Percentiles rank a stretch among this genome's conserved stretches.
Conservation (phyloP, 2,797 vertebrate genomes). For the Mionectes olivaceus region DNA sequence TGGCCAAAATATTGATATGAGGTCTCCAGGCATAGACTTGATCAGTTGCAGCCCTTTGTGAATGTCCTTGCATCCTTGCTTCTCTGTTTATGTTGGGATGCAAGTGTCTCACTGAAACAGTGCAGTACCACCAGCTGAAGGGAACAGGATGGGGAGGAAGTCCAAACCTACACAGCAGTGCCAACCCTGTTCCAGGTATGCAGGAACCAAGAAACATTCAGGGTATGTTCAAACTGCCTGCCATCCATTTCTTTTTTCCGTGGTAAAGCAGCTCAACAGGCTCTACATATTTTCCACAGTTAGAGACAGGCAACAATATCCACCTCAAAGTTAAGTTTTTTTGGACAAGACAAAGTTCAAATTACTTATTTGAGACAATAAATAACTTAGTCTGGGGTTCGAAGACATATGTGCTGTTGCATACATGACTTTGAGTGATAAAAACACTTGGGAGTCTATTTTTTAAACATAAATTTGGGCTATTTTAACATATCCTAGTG, state of each 20-base stretch:
- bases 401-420: not conserved
- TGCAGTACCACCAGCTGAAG: not conserved
- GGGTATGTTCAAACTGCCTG: not conserved
- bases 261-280: not conserved
- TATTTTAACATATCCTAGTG: not conserved
- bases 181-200: not conserved
- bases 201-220: not conserved
- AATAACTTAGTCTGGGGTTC: not conserved
- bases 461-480: not conserved
- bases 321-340: not conserved
- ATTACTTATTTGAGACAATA: not conserved
- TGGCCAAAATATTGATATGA: not conserved
- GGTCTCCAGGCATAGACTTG: not conserved
- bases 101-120: not conserved
- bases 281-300: not conserved
- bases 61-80: not conserved
- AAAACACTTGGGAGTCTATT: not conserved
- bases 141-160: rapidly evolving
- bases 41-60: not conserved
- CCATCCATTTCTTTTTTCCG: not conserved
- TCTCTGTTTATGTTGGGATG: not conserved
- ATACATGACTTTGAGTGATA: not conserved
- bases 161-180: not conserved
- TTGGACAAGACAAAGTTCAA: not conserved
- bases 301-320: not conserved